These are phyloP conservation scores for Stegodyphus mimosarum DNA, from an alignment of 1,140 invertebrate species.

Conservation along the genomic window DNA sequence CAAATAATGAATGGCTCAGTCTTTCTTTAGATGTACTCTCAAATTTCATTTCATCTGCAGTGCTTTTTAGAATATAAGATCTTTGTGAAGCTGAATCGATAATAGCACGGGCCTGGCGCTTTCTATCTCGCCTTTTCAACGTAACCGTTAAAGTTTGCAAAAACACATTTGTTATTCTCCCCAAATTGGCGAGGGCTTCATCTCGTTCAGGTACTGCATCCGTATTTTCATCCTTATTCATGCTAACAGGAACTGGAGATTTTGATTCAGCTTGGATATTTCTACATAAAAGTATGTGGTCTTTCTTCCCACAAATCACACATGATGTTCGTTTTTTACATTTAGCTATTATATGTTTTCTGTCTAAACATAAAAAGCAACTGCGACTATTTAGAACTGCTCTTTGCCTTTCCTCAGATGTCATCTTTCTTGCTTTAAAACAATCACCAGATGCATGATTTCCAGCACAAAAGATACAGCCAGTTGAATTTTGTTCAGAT, in stretches of 20 bases:
- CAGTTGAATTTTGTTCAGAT: too few relatives aligned
- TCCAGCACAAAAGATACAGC: too few relatives aligned
- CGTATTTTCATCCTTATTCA: not conserved
- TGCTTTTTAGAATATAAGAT: not conserved
- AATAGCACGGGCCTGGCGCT: not conserved
- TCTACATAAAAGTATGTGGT: conserved; percentile 12
- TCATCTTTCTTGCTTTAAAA: not conserved
- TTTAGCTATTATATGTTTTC: not conserved
- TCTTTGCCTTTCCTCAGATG: not conserved
- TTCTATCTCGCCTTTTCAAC: not conserved
- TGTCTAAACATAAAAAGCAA: conserved; percentile 3
- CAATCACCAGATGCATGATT: not conserved
- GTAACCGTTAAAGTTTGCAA: conserved; percentile 16
- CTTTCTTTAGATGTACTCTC: not conserved
- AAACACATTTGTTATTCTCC: conserved; percentile 3
- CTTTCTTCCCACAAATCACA: conserved; percentile 5
- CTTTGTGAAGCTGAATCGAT: conserved; percentile 5
- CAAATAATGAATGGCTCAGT: conserved; percentile 1
- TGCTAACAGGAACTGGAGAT: not conserved
- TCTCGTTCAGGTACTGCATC: not conserved
- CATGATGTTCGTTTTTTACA: not conserved
- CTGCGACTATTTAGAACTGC: not conserved
- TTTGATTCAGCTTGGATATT: conserved; percentile 1
- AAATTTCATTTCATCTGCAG: conserved; percentile 4
- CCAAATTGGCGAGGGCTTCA: conserved; percentile 13